phyloP scores from a whole-genome alignment of 2,888 invertebrate genomes.

The Tupiocoris notatus region DNA sequence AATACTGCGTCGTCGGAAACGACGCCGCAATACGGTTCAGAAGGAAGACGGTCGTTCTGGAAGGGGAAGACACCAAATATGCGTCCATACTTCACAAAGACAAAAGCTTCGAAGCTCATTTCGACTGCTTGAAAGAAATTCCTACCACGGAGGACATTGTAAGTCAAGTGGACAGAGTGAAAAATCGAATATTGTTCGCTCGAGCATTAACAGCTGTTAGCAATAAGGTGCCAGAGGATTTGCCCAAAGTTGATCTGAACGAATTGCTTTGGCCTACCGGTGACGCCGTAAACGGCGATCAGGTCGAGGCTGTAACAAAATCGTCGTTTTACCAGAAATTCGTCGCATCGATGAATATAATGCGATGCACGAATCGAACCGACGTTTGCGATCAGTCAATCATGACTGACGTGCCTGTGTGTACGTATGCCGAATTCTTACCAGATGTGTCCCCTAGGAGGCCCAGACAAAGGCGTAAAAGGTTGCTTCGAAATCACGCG shows the following conservation, averaged over 20 bases:
- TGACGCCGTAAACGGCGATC: background rate
- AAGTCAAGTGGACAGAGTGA: conserved; percentile 11
- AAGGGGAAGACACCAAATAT: conserved; percentile 19
- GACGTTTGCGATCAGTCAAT: conserved; percentile 26
- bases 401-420: conserved; percentile 25
- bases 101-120: conserved; percentile 15
- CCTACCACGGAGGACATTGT: conserved; percentile 1
- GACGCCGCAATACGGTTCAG: background rate
- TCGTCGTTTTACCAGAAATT: conserved; percentile 36
- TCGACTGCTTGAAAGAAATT: background rate
- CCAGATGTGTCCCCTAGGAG: no score
- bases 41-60: conserved; percentile 17
- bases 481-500: no score
- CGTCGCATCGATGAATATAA: conserved; percentile 29
- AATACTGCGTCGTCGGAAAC: conserved; percentile 8
- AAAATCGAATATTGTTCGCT: conserved; percentile 31
- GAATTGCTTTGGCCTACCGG: conserved; percentile 7
- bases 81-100: conserved; percentile 23
- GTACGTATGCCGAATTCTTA: conserved; percentile 25
- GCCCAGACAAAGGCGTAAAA: no score
- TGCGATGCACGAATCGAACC: conserved; percentile 1
- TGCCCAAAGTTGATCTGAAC: conserved; percentile 3
- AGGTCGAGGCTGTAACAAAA: conserved; percentile 8
- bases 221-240: background rate
- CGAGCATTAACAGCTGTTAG: background rate